A percentile compares a stretch with the other conserved stretches of the same genome.
These are phyloP conservation scores for Casuarius casuarius DNA, from an alignment of 2,113 vertebrate species.

Conservation along the genomic window DNA sequence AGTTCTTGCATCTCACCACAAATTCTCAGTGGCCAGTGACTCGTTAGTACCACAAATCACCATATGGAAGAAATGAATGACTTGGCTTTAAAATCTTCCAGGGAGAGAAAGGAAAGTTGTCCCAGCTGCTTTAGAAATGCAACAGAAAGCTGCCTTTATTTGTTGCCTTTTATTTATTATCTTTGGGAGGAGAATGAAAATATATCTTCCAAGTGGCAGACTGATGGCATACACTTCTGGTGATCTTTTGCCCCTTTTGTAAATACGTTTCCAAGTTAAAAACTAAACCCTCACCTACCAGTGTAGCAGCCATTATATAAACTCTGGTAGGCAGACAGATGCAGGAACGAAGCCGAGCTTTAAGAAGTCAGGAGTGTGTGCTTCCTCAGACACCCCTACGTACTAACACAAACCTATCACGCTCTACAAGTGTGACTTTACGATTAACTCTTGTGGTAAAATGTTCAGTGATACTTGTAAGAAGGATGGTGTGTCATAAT, in stretches of 20 bases:
- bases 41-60: neutral
- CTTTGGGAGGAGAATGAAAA: neutral
- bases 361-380: neutral
- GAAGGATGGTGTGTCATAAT: neutral
- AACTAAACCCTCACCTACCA: neutral
- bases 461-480: neutral
- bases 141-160: neutral
- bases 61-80: neutral
- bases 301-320: neutral
- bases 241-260: neutral
- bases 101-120: neutral
- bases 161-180: neutral
- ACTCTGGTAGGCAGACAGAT: neutral
- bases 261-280: neutral
- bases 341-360: neutral
- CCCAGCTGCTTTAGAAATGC: neutral
- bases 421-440: neutral
- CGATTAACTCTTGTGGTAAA: neutral
- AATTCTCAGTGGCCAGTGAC: neutral
- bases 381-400: neutral
- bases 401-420: neutral
- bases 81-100: neutral
- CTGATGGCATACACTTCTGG: neutral
- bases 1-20: neutral
- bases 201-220: neutral